Conservation (phyloP, 2,797 vertebrate genomes). For the Gastrophryne carolinensis region DNA sequence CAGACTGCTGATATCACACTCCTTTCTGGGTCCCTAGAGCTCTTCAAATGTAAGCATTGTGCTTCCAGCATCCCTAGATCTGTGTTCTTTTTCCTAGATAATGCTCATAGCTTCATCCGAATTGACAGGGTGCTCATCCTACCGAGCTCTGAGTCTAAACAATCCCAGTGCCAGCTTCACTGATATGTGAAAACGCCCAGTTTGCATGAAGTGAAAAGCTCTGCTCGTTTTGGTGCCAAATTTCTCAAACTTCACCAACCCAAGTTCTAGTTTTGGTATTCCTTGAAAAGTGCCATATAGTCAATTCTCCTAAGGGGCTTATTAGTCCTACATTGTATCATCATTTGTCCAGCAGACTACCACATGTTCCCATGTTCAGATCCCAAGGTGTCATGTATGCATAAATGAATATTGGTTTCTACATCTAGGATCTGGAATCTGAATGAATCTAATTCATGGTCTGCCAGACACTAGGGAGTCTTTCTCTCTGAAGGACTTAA, state of each 20-base stretch:
- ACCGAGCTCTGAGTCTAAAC: not conserved
- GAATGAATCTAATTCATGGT: too few relatives aligned
- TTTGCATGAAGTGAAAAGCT: not conserved
- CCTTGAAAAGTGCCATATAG: too few relatives aligned
- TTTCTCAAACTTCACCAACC: constrained; percentile 15
- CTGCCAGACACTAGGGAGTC: too few relatives aligned
- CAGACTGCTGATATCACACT: not conserved
- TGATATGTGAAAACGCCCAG: not conserved
- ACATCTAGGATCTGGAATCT: too few relatives aligned
- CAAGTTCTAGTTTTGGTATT: not conserved
- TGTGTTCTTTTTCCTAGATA: not conserved
- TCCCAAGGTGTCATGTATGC: too few relatives aligned
- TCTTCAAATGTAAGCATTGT: constrained; percentile 1
- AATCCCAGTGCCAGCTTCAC: not conserved
- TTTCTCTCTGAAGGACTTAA: too few relatives aligned
- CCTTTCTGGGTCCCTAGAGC: not conserved
- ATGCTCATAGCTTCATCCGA: not conserved
- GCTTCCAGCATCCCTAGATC: not conserved
- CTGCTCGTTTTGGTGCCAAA: not conserved
- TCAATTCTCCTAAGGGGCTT: too few relatives aligned
- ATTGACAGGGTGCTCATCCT: not conserved
- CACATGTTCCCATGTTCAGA: too few relatives aligned
- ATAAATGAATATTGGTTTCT: too few relatives aligned
- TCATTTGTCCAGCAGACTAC: too few relatives aligned
- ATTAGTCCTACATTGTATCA: too few relatives aligned